Conservation (phyloP, 2,888 invertebrate species). For the Heliothis peltigera region DNA sequence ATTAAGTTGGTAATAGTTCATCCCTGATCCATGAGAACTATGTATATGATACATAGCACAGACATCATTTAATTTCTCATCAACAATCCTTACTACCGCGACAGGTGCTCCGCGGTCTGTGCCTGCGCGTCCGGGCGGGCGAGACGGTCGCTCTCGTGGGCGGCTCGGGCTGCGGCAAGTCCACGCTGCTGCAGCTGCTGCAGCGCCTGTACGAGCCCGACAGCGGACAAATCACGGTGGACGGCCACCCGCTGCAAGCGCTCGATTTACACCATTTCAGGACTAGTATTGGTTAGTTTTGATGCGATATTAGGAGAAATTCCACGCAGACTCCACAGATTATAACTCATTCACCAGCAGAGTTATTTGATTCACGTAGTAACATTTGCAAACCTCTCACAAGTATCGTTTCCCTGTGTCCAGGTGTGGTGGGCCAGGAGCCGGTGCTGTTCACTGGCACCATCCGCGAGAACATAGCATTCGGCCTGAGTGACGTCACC, state of each 20-base stretch:
- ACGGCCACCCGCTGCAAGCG: constrained; percentile 90
- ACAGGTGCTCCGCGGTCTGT: constrained; percentile 92
- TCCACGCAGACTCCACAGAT: no score
- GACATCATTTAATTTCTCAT: no score
- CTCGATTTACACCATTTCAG: constrained; percentile 90
- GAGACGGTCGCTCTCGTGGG: constrained; percentile 94
- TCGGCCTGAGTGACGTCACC: constrained; percentile 91
- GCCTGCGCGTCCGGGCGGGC: constrained; percentile 90
- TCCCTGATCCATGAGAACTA: no score
- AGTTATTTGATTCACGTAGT: neutral
- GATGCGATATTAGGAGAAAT: neutral
- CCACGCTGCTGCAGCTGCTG: constrained; percentile 93
- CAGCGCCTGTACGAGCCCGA: constrained; percentile 93
- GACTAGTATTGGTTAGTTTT: constrained; percentile 76
- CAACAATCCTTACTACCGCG: neutral
- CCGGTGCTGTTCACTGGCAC: constrained; percentile 95
- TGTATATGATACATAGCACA: no score
- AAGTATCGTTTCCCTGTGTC: neutral
- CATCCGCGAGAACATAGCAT: constrained; percentile 92
- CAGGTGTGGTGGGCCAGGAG: constrained; percentile 96
- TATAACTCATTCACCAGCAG: no score
- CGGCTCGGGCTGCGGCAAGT: constrained; percentile 95
- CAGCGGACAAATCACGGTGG: constrained; percentile 89
- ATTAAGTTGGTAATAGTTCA: no score
- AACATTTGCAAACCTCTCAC: neutral